Evolutionary conservation across 2,113 vertebrate genomes (phyloP), one percentile per base, ranked within the genome.

Genomic region (Triplophysa rosa): DNA sequence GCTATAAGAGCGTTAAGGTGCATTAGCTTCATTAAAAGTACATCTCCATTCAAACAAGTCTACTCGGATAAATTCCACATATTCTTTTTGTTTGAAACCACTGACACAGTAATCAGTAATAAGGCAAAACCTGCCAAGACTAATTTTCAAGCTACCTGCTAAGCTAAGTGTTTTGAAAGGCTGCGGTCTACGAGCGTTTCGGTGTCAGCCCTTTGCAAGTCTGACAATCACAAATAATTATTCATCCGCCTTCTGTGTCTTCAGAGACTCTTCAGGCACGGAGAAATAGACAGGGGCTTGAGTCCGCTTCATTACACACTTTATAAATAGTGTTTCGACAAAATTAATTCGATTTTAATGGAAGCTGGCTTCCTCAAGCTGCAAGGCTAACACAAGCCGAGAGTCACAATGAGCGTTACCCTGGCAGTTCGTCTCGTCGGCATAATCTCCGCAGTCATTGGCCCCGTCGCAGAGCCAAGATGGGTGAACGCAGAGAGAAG

Each of bases 371-470:
- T 79, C 64, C 42, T 80, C 71, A 80, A 84, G 80, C 76, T 75
- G 75, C 54, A 83, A 73, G 67, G 64, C 52, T 52, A 73, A 73
- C n/a, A n/a, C 33, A 24, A 54, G 52, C 21, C 62, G 70, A 80
- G 59, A 82, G 70, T 12, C 26, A 62, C 26, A 13, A n/a, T 62
- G 24, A 78, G 67, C 86, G 86, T 96, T 95, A 99, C 97, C 95
- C 94, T 97, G 95, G 83, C 98, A 99, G 89, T 95, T 95, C 64
- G 94, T 88, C 91, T 99, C 98, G 86, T 99, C 98, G 13, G 95
- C 94, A 58, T 96, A 98, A 93, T 99, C 98, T 58, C 97, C 97
- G 9, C 97, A 99, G 90, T 99, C 98, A 54, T 99, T 99, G 79
- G 98, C 94, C 4, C 98, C 98, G 79, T 99, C 98, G 13, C 98